These are phyloP conservation scores for Oenanthe melanoleuca DNA, from an alignment of 2,113 vertebrate genomes.

Conservation along the genomic window DNA sequence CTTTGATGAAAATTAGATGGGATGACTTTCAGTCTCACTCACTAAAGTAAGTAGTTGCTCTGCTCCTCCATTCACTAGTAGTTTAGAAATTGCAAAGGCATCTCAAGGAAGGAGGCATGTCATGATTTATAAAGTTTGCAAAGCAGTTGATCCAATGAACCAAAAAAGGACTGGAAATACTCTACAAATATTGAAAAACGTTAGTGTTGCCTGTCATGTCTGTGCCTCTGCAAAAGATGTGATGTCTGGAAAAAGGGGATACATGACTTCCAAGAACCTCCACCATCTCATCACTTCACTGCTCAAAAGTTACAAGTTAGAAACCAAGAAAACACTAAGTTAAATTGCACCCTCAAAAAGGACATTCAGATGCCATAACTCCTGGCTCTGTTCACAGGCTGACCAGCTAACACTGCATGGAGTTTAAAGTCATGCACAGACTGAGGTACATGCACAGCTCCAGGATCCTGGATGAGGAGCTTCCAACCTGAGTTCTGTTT, in stretches of 20 bases:
- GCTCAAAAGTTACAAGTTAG: not conserved
- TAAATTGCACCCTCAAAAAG: not conserved
- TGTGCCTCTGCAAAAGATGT: not conserved
- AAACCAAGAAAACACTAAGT: not conserved
- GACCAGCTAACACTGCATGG: not conserved
- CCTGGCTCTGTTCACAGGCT: not conserved
- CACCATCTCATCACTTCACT: not conserved
- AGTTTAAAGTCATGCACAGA: not conserved
- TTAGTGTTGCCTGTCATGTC: not conserved
- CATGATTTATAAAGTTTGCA: not conserved
- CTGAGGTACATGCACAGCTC: not conserved
- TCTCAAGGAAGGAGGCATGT: not conserved
- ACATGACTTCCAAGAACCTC: not conserved
- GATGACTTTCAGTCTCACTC: not conserved
- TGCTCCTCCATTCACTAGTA: not conserved
- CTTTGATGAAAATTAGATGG: not conserved
- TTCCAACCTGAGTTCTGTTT: not conserved
- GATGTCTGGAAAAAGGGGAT: not conserved
- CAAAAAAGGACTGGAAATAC: not conserved
- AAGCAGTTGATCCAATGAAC: not conserved
- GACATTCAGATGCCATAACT: not conserved
- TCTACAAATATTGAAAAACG: not conserved
- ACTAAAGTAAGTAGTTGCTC: not conserved
- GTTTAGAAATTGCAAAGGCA: not conserved
- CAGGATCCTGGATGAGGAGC: not conserved